phyloP scores from a whole-genome alignment of 1,140 invertebrate species.

The Bombus fervidus region DNA sequence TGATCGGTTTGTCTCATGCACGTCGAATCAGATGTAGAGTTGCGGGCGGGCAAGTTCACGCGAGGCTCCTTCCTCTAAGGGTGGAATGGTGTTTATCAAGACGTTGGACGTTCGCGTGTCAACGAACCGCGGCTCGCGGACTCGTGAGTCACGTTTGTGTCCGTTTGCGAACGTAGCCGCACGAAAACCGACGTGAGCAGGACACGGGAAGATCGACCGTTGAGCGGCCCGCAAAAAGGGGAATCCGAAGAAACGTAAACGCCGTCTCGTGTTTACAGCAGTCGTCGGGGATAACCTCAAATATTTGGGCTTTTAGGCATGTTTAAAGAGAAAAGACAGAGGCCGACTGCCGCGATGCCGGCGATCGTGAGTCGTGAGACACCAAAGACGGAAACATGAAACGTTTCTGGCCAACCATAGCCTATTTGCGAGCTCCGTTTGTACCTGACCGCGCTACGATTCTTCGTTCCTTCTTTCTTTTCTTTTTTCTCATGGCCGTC shows the following conservation, averaged over 20 bases:
- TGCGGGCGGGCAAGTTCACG: background rate
- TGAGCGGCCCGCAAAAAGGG: conserved; percentile 37
- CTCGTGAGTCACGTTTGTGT: conserved; percentile 15
- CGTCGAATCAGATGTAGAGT: too few relatives aligned
- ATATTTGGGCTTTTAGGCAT: conserved; percentile 79
- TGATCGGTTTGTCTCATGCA: background rate
- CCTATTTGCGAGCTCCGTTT: conserved; percentile 29
- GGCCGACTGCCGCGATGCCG: conserved; percentile 58
- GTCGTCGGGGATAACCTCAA: conserved; percentile 71
- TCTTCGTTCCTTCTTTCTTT: background rate
- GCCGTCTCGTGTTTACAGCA: conserved; percentile 69
- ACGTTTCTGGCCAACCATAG: conserved; percentile 40
- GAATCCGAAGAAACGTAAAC: conserved; percentile 22
- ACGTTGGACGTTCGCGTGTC: conserved; percentile 40
- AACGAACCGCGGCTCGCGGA: conserved; percentile 27
- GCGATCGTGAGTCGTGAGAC: conserved; percentile 1
- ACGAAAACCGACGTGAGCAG: background rate
- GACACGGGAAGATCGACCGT: background rate
- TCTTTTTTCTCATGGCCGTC: too few relatives aligned
- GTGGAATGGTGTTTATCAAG: conserved; percentile 53
- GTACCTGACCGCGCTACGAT: conserved; percentile 21
- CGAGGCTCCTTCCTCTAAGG: background rate
- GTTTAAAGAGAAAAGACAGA: conserved; percentile 72
- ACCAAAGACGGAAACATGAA: conserved; percentile 57
- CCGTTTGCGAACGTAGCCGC: conserved; percentile 5